Evolutionary conservation across 2,888 invertebrate species (phyloP), one percentile per base, ranked within the genome.

Genomic region (Harpalus rubripes): DNA sequence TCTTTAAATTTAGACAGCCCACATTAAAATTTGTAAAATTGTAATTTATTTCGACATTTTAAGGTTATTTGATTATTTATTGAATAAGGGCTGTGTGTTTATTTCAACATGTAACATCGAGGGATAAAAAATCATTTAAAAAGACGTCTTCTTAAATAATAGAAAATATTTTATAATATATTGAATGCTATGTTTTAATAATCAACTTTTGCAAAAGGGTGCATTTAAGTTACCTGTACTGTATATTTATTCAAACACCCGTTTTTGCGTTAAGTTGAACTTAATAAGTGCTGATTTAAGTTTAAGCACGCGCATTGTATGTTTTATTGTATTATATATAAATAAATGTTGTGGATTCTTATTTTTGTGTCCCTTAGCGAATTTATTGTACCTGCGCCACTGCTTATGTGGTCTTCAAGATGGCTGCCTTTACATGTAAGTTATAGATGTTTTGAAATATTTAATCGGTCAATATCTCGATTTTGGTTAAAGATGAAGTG

Each of bases 1-100:
- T 92, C 92, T 0, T 91, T 92, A 0, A 88, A 92, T 83, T 90
- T 89, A 79, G 85, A 87, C 85, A 85, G 86, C 81, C 86, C 86
- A 4, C 74, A 76, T 83, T 83, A 83, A 61, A 82, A 72, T 32
- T 79, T 80, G 7, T 72, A 44, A 15, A 44, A 44, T 44, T 12
- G 44, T 41, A 15, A 52, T 56, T 78, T 56, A 52, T 78, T 78
- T 78, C 58, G 16, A 22, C 52, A 78, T 56, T 22, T 72, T 39
- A 41, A 44, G 22, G 52, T 18, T 10, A 26, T 72, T 72, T 82
- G 26, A 56, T 83, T 81, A 74, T 83, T 83, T 83, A 83, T 83
- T 83, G 22, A 32, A 32, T 59, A 76, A 68, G 83, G 83, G 83
- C 83, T 83, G 83, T 83, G 83, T 76, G 61, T 74, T 58, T 16